Evolutionary conservation across 2,113 vertebrate genomes (phyloP), one percentile per base, ranked within the genome.

Genomic region (Cryptotis parvus): DNA sequence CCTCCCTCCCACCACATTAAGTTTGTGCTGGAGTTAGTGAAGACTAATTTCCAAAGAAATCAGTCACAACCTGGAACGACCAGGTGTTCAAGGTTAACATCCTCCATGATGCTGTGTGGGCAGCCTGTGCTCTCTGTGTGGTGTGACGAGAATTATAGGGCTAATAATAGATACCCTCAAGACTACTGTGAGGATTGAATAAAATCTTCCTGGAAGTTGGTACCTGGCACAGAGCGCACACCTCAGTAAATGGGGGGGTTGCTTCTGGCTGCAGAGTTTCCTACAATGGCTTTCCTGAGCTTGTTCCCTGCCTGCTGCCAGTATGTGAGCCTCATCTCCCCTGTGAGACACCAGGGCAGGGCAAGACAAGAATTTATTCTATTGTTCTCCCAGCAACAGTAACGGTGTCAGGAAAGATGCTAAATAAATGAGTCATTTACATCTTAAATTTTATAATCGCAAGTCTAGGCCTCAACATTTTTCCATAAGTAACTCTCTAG

Each of bases 401-500:
- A 63, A 4, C 74, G 20, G 45, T 31, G 26, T 15, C 73, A 82
- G 22, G 20, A 20, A 83, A 81, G 58, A 75, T 65, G 66, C 37
- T 52, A 85, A 88, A 75, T 37, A n/a, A 52, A 79, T 74, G 58
- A 74, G 78, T 58, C 24, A 72, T 33, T 29, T 82, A 15, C 49
- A 9, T 72, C n/a, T 76, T 81, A 26, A 6, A 43, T 58, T 68
- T 74, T 85, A 74, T 10, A 73, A 72, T 43, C 31, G 31, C 20
- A 84, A 92, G 39, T 35, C 33, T 35, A 77, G 68, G 45, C 12
- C 69, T 72, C 73, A 45, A 80, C 9, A 91, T 69, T 66, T 82
- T 39, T 9, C 55, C 22, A 24, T 11, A 80, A 68, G 10, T 75
- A 10, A 84, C 20, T 87, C 20, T 93, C 39, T 76, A 12, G 29